These are phyloP conservation scores for Solea senegalensis DNA, from an alignment of 2,113 vertebrate genomes.

Conservation along the genomic window DNA sequence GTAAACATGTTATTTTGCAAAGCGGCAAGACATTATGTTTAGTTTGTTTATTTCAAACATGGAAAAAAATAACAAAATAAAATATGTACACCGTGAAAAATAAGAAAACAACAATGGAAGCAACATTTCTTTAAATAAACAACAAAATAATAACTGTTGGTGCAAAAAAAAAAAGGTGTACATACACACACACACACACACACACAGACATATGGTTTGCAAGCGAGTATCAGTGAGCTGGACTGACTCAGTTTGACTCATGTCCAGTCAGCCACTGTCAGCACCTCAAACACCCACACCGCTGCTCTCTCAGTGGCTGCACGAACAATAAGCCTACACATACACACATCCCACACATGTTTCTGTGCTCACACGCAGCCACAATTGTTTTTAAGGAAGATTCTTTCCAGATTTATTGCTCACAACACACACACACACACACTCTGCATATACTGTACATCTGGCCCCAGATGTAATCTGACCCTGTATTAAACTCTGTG, in stretches of 20 bases:
- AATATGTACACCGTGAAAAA: too few relatives aligned
- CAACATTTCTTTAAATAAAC: too few relatives aligned
- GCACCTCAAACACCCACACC: constrained; percentile 60
- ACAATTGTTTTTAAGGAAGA: constrained; percentile 18
- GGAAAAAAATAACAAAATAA: too few relatives aligned
- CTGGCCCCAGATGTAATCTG: not conserved
- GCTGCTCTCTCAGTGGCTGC: constrained; percentile 44
- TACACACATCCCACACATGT: constrained; percentile 36
- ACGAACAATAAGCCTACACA: constrained; percentile 61
- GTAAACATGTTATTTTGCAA: constrained; percentile 2
- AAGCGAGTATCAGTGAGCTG: constrained; percentile 28
- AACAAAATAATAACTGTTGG: too few relatives aligned
- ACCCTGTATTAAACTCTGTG: too few relatives aligned
- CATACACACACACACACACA: not conserved
- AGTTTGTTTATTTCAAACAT: too few relatives aligned
- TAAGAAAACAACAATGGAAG: too few relatives aligned
- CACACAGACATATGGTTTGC: constrained; percentile 16
- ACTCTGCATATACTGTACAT: not conserved
- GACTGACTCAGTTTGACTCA: constrained; percentile 64
- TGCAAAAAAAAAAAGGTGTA: not conserved
- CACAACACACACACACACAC: not conserved
- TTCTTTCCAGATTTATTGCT: constrained; percentile 19
- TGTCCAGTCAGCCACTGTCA: constrained; percentile 61
- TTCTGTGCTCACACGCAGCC: constrained; percentile 12
- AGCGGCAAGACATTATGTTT: constrained; percentile 4